Percentiles rank a stretch among this genome's conserved stretches.
Evolutionary conservation across 2,797 vertebrate species (phyloP).

Genomic region (Taeniopygia guttata): DNA sequence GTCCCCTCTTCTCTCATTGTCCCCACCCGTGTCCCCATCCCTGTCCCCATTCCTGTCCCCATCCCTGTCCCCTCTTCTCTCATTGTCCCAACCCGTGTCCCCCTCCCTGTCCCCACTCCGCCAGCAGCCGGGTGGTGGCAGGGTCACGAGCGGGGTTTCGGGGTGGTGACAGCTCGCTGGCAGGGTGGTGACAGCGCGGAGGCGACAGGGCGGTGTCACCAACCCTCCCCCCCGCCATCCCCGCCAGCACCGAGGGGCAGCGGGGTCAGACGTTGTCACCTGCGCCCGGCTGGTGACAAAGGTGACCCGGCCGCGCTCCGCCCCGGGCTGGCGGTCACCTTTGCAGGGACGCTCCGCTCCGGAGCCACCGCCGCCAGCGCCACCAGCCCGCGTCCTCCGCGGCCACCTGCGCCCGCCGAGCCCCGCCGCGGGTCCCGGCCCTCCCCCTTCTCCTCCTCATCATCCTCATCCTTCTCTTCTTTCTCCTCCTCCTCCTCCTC

Average conservation of each 20-base stretch:
- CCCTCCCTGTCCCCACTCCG: neutral
- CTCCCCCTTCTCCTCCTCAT: too few species aligned
- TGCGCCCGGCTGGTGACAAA: neutral
- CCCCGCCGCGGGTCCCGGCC: neutral
- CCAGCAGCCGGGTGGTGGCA: neutral
- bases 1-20: too few species aligned
- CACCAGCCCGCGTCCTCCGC: neutral
- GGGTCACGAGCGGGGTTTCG: neutral
- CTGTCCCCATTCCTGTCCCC: too few species aligned
- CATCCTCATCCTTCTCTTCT: too few species aligned
- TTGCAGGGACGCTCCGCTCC: neutral
- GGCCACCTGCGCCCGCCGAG: neutral
- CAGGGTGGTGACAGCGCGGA: neutral
- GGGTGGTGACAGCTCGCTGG: neutral
- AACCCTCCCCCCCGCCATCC: neutral
- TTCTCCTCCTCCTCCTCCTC: neutral
- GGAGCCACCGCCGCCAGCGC: neutral
- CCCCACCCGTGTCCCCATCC: too few species aligned
- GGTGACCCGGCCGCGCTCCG: neutral
- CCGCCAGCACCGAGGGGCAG: neutral
- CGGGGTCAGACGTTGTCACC: neutral
- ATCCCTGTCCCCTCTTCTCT: too few species aligned
- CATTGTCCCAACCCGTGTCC: neutral
- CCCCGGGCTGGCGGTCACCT: conserved; percentile 21
- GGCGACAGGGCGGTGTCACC: neutral